Evolutionary conservation across 2,113 vertebrate species (phyloP), one percentile per base, ranked within the genome.

Genomic region (Baryphthengus martii): DNA sequence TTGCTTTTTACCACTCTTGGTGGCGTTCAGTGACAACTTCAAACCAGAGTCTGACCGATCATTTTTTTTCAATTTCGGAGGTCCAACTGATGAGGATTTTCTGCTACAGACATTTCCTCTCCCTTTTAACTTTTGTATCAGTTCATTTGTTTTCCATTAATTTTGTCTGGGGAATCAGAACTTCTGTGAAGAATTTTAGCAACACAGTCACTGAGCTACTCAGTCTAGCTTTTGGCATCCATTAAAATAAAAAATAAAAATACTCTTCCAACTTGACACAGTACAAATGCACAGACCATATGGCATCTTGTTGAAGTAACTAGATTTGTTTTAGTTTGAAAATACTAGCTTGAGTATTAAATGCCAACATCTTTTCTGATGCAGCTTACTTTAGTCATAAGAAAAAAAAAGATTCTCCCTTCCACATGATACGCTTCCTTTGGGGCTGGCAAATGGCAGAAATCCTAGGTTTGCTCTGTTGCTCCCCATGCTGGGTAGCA

Each of bases 261-360:
- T 24, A 7, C 21, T 75, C 44, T 89, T 85, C 25, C 31, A 91
- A n/a, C 63, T 44, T 89, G 78, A 96, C 78, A 82, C 5, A n/a
- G 44, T 88, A 52, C 21, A 91, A 88, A 89, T 61, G 74, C 49
- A 82, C 31, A 79, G 74, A 53, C 58, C 71, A 76, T 91, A 91
- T 89, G 90, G 70, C 39, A 91, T 82, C 70, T 88, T 93, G 49
- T 90, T 91, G 94, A 94, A 94, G 44, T 79, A 93, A 65, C 61
- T 97, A 56, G 81, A 72, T 68, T 88, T 93, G 58, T 56, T 91
- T 93, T 62, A 85, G 74, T 95, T 95, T 95, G 70, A 53, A 93
- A 94, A 88, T 95, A 93, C 40, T 85, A 79, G 72, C 77, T 78
- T 68, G 9, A 73, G n/a, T 72, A 94, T 72, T 95, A 85, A 82